phyloP scores from a whole-genome alignment of 1,140 invertebrate genomes.

The Vanessa tameamea region DNA sequence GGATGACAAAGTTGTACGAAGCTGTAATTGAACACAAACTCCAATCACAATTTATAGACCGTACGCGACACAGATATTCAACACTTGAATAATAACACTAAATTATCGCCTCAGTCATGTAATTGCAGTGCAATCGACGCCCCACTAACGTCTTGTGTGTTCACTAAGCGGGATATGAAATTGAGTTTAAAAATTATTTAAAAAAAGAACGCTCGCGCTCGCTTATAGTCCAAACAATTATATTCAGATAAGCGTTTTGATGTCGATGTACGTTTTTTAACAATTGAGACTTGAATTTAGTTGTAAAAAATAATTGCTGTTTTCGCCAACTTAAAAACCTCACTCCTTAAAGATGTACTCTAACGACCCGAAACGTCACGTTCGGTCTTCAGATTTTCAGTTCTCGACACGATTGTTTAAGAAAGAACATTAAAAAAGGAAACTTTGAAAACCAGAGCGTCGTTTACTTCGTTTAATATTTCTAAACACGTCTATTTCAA shows the following conservation, averaged over 20 bases:
- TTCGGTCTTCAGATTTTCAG: background rate
- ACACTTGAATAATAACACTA: constrained; percentile 56
- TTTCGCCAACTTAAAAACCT: background rate
- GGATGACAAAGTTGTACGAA: constrained; percentile 26
- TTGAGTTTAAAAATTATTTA: constrained; percentile 16
- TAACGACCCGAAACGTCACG: background rate
- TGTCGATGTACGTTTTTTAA: no score
- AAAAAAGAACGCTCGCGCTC: background rate
- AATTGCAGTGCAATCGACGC: constrained; percentile 48
- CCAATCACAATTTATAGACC: constrained; percentile 36
- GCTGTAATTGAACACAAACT: constrained; percentile 32
- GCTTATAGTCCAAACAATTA: background rate
- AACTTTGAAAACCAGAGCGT: constrained; percentile 17
- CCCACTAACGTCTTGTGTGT: constrained; percentile 23
- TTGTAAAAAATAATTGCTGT: background rate
- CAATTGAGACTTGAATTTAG: no score
- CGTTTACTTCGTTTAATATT: constrained; percentile 23
- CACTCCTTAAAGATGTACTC: background rate
- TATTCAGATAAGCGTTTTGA: no score
- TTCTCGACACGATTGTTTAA: background rate
- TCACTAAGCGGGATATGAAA: constrained; percentile 24
- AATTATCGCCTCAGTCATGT: constrained; percentile 63
- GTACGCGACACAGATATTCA: constrained; percentile 52
- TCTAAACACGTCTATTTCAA: constrained; percentile 38
- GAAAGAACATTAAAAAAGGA: constrained; percentile 10